Base-by-base conservation (phyloP, 2,888 invertebrate species). In the Halictus quadricinctus region DNA sequence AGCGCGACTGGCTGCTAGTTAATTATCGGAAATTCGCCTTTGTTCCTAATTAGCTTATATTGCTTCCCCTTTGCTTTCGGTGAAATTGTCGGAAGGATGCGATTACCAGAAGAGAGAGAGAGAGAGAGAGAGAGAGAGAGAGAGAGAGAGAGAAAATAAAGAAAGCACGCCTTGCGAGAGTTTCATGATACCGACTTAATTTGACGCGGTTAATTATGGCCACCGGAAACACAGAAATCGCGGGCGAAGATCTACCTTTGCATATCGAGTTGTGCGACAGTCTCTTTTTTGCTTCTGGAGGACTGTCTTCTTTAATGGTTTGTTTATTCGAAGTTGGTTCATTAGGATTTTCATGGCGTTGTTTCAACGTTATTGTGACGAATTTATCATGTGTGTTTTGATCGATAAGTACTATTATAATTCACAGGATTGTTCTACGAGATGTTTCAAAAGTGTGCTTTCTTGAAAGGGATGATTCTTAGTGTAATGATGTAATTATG, bases 11-110 rank as follows among this genome's bases (percentile, higher is more conserved):
- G 72, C 46, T 21, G 8, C 29, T 58, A 80, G 50, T 41, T 60
- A 75, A 80, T 83, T 80, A 76, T 75, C 72, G 43, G 70, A 64
- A 76, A 70, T 74, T 70, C 41, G 18, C 50, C 70, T 82, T 64
- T 75, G 50, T 79, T 50, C 12, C n/a, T 50, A 80, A 82, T 75
- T 75, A 82, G 69, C 50, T 74, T 46, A 21, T 50, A 72, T 72
- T 50, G 21, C 60, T 60, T 70, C 60, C 29, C 29, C 41, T 76
- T 69, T 72, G 72, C 72, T 72, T 81, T 80, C 50, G 43, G 80
- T 72, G 72, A 72, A 81, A 81, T 76, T 80, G 54, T 46, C 36
- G 25, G 25, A 66, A 48, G 74, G 29, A 54, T 74, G 48, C 48
- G 41, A 80, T 81, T 50, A 54, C 8, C 21, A 21, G 50, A n/a